phyloP scores from a whole-genome alignment of 2,797 vertebrate species.

The Rhabdophis nuchalis region DNA sequence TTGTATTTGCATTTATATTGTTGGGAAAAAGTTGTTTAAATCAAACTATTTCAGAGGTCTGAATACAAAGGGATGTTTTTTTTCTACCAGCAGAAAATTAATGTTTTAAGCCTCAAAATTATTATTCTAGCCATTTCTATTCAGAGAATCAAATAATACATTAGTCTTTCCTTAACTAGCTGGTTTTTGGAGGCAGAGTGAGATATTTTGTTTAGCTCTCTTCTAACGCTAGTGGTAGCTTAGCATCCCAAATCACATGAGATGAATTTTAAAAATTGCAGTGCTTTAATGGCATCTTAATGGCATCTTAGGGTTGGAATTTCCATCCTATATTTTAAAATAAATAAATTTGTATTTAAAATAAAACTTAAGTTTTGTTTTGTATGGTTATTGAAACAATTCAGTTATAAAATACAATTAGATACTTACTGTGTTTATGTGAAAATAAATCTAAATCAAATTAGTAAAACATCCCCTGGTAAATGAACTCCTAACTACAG shows the following conservation, averaged over 20 bases:
- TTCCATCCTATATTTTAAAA: neutral
- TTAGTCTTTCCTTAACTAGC: neutral
- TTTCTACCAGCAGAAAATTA: neutral
- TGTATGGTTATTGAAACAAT: rapidly evolving
- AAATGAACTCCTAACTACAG: neutral
- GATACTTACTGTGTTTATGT: neutral
- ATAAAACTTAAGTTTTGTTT: neutral
- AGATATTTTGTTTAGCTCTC: neutral
- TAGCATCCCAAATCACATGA: neutral
- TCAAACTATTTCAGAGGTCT: neutral
- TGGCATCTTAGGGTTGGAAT: neutral
- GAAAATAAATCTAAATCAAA: neutral
- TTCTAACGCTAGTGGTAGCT: neutral
- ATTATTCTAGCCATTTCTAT: neutral
- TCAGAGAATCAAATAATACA: neutral
- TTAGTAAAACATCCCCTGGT: neutral
- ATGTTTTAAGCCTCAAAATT: neutral
- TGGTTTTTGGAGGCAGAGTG: neutral
- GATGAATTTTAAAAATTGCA: neutral
- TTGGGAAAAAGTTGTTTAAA: neutral
- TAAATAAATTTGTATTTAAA: neutral
- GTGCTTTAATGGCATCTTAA: neutral
- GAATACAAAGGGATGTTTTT: neutral
- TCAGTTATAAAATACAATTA: neutral
- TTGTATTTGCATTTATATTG: neutral